A percentile compares a stretch with the other conserved stretches of the same genome.
phyloP scores from a whole-genome alignment of 2,113 vertebrate species.

The Myotis yumanensis region DNA sequence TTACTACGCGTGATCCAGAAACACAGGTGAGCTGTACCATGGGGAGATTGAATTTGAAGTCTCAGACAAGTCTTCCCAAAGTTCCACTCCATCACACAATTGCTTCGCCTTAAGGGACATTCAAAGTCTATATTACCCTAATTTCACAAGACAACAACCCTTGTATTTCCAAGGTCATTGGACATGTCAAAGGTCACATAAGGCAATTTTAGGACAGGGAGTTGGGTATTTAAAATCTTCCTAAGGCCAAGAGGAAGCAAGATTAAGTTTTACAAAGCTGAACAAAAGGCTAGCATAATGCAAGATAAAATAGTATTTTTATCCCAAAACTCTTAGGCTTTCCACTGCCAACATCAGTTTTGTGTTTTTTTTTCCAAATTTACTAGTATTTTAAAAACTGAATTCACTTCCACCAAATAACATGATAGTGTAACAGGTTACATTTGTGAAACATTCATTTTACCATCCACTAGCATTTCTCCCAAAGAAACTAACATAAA shows the following conservation, averaged over 20 bases:
- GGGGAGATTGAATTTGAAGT: neutral
- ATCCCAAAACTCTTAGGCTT: constrained; percentile 69
- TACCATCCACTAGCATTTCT: neutral
- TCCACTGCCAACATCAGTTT: constrained; percentile 58
- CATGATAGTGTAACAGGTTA: neutral
- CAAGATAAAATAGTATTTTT: constrained; percentile 73
- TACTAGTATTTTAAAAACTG: neutral
- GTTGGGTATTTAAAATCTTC: constrained; percentile 58
- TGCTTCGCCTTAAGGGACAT: neutral
- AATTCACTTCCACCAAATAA: constrained; percentile 37
- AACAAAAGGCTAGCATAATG: constrained; percentile 5
- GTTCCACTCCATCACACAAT: neutral
- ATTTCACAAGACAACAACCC: neutral
- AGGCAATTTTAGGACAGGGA: neutral
- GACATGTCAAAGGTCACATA: neutral
- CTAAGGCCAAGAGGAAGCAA: constrained; percentile 49
- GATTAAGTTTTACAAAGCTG: constrained; percentile 52
- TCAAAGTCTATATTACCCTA: neutral
- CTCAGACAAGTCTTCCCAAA: neutral
- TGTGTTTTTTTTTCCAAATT: neutral
- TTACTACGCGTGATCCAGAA: neutral
- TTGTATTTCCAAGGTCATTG: neutral
- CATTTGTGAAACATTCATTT: constrained; percentile 1
- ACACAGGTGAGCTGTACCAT: neutral
- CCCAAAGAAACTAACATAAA: neutral